Conservation (phyloP, 1,140 invertebrate species). For the Meloidogyne chitwoodi region DNA sequence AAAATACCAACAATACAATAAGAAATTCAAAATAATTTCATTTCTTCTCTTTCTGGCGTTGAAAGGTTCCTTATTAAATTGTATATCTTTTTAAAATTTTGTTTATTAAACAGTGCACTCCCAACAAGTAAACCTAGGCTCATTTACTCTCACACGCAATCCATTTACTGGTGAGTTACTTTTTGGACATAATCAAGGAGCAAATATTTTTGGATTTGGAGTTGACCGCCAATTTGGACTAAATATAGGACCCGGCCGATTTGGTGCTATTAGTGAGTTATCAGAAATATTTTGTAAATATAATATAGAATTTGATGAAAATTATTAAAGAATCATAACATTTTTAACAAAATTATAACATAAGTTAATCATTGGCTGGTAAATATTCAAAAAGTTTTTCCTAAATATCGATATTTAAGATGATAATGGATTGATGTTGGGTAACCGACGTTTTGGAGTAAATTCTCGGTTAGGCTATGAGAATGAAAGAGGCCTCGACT, state of each 20-base stretch:
- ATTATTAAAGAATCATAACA: too few species aligned
- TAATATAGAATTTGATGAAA: too few species aligned
- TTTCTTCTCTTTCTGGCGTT: not conserved
- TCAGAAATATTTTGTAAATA: too few species aligned
- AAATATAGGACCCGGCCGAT: slow-evolving; percentile 34
- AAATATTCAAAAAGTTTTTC: too few species aligned
- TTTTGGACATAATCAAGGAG: slow-evolving; percentile 42
- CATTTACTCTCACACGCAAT: slow-evolving; percentile 22
- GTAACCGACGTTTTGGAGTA: slow-evolving; percentile 31
- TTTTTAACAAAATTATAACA: too few species aligned
- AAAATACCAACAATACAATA: too few species aligned
- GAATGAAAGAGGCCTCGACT: slow-evolving; percentile 30
- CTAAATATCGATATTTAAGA: slow-evolving; percentile 21
- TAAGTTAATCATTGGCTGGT: too few species aligned
- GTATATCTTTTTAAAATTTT: too few species aligned
- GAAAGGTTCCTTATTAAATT: not conserved
- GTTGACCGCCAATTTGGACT: slow-evolving; percentile 32
- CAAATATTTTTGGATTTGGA: slow-evolving; percentile 41
- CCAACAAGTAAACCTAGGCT: slow-evolving; percentile 22
- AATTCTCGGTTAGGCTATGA: slow-evolving; percentile 37
- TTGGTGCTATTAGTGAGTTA: slow-evolving; percentile 35
- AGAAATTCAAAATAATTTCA: too few species aligned
- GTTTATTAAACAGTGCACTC: not conserved
- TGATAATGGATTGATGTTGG: slow-evolving; percentile 32
- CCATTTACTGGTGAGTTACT: slow-evolving; percentile 26